Percentiles rank a stretch among this genome's conserved stretches.
Conservation (phyloP, 2,797 vertebrate species). For the Paratrypauchen microcephalus region DNA sequence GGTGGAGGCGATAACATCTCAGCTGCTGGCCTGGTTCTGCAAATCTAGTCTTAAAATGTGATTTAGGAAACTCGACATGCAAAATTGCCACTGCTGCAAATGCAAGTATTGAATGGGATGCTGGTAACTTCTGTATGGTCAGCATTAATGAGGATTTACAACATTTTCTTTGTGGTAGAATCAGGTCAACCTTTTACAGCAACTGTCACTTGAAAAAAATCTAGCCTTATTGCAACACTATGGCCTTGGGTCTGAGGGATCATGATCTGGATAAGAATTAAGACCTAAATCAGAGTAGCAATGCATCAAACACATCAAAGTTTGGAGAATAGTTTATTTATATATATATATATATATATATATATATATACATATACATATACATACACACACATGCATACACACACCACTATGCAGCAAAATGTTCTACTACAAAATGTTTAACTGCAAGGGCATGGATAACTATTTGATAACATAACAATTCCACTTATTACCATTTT, state of each 20-base stretch:
- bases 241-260: slow-evolving; percentile 24
- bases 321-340: slow-evolving; percentile 12
- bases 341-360: slow-evolving; percentile 8
- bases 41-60: slow-evolving; percentile 72
- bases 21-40: slow-evolving; percentile 84
- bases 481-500: not conserved
- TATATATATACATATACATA: no score
- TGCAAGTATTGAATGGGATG: slow-evolving; percentile 13
- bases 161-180: not conserved
- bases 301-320: not conserved
- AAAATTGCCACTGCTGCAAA: slow-evolving; percentile 27
- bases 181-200: slow-evolving; percentile 8
- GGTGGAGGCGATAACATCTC: slow-evolving; percentile 87
- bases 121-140: slow-evolving; percentile 23
- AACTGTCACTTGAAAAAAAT: slow-evolving; percentile 30
- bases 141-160: slow-evolving; percentile 14
- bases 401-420: slow-evolving; percentile 50
- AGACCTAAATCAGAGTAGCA: not conserved
- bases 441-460: not conserved
- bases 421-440: not conserved
- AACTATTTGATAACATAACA: not conserved
- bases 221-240: slow-evolving; percentile 31
- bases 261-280: slow-evolving; percentile 24
- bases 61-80: slow-evolving; percentile 45
- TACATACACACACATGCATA: no score